Percentiles rank a stretch among this genome's conserved stretches.
These are phyloP conservation scores for Eupithecia tripunctaria DNA, from an alignment of 2,888 invertebrate genomes.

Conservation along the genomic window DNA sequence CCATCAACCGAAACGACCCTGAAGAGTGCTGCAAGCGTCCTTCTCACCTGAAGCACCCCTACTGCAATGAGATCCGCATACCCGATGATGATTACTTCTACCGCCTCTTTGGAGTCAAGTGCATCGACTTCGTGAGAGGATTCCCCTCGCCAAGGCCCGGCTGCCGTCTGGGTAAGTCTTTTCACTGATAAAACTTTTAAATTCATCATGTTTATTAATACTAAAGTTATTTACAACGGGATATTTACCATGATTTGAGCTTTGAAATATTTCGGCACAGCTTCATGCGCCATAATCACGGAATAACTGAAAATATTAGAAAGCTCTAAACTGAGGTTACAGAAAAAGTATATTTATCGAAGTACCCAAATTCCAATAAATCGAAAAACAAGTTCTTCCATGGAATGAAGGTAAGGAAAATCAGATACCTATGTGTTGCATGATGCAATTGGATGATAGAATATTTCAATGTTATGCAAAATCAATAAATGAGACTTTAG, in stretches of 20 bases:
- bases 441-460: not conserved
- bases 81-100: slow-evolving; percentile 97
- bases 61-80: slow-evolving; percentile 94
- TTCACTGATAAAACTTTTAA: too few species aligned
- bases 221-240: too few species aligned
- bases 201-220: too few species aligned
- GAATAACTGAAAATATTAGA: too few species aligned
- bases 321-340: not conserved
- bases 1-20: slow-evolving; percentile 93
- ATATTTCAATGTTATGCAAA: not conserved
- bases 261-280: too few species aligned
- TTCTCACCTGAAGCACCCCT: slow-evolving; percentile 92
- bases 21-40: slow-evolving; percentile 95
- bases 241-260: too few species aligned
- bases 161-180: slow-evolving; percentile 90
- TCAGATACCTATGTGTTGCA: not conserved
- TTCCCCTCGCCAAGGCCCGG: slow-evolving; percentile 94
- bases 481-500: not conserved
- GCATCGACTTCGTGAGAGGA: slow-evolving; percentile 95
- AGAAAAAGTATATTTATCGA: not conserved
- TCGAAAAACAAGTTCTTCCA: not conserved
- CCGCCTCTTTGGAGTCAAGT: slow-evolving; percentile 91
- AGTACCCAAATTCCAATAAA: not conserved
- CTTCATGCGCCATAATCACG: too few species aligned
- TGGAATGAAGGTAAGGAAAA: not conserved